Conservation (phyloP, 1,140 invertebrate genomes). For the Chymomyza costata region DNA sequence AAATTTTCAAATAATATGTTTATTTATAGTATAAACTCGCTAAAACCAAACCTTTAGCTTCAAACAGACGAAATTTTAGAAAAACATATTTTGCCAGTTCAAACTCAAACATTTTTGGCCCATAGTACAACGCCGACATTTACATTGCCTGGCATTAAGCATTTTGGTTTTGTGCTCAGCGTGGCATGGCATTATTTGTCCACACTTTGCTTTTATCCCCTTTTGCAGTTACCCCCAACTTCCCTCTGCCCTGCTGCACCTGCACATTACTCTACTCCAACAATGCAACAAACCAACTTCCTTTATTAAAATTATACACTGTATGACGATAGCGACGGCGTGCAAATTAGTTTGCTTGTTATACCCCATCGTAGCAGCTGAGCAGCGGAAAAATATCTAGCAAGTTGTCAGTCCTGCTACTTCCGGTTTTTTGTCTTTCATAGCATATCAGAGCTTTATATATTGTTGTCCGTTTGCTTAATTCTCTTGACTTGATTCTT, state of each 20-base stretch:
- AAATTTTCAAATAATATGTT: too few relatives aligned
- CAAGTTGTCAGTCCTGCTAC: constrained; percentile 35
- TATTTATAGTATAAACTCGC: too few relatives aligned
- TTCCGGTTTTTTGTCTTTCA: constrained; percentile 27
- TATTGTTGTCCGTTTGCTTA: too few relatives aligned
- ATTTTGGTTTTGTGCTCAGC: constrained; percentile 40
- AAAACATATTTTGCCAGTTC: too few relatives aligned
- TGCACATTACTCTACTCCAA: constrained; percentile 3
- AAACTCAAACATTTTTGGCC: not conserved
- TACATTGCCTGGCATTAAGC: constrained; percentile 33
- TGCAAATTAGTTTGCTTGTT: constrained; percentile 36
- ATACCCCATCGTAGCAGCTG: not conserved
- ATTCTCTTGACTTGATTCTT: too few relatives aligned
- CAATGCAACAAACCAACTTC: constrained; percentile 38
- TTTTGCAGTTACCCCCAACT: too few relatives aligned
- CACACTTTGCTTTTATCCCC: too few relatives aligned
- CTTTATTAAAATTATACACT: constrained; percentile 51
- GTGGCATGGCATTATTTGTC: constrained; percentile 47
- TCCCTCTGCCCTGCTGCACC: constrained; percentile 11
- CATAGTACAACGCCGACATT: not conserved
- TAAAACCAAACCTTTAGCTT: too few relatives aligned
- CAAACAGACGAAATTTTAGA: too few relatives aligned
- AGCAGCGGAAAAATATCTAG: constrained; percentile 6
- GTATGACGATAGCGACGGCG: constrained; percentile 28
- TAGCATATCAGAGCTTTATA: too few relatives aligned